Conservation (phyloP, 2,888 invertebrate genomes). For the Schizotus pectinicornis region DNA sequence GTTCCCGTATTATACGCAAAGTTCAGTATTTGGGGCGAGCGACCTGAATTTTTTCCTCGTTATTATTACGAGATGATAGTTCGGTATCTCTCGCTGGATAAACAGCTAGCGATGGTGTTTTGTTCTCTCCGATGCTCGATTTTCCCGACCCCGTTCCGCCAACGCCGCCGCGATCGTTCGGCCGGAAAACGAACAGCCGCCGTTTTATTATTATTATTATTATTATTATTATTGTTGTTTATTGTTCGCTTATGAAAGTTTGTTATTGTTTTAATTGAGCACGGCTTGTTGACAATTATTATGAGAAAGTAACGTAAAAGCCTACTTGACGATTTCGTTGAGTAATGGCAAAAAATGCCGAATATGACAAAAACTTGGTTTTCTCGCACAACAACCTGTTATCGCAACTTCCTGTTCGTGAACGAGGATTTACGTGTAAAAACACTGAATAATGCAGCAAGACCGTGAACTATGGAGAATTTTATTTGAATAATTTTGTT, state of each 20-base stretch:
- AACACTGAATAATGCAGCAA: too few species aligned
- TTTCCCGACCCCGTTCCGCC: neutral
- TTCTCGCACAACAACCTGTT: neutral
- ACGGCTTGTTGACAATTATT: constrained; percentile 4
- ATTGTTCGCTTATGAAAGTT: constrained; percentile 17
- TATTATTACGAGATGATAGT: neutral
- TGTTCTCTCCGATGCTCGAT: neutral
- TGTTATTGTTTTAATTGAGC: constrained; percentile 16
- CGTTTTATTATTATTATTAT: constrained; percentile 4
- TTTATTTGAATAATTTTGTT: too few species aligned
- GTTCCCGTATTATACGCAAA: constrained; percentile 35
- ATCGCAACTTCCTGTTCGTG: neutral
- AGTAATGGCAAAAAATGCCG: neutral
- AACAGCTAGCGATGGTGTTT: neutral
- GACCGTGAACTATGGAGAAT: too few species aligned
- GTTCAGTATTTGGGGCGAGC: constrained; percentile 44
- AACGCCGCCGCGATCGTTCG: constrained; percentile 2
- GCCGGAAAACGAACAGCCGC: constrained; percentile 12
- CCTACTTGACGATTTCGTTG: neutral
- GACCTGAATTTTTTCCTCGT: constrained; percentile 8
- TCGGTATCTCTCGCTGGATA: neutral
- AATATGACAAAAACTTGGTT: neutral
- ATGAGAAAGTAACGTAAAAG: constrained; percentile 3
- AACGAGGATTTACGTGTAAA: neutral
- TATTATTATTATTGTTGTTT: constrained; percentile 12